Evolutionary conservation across 2,113 vertebrate genomes (phyloP), one percentile per base, ranked within the genome.

Genomic region (Gopherus flavomarginatus): DNA sequence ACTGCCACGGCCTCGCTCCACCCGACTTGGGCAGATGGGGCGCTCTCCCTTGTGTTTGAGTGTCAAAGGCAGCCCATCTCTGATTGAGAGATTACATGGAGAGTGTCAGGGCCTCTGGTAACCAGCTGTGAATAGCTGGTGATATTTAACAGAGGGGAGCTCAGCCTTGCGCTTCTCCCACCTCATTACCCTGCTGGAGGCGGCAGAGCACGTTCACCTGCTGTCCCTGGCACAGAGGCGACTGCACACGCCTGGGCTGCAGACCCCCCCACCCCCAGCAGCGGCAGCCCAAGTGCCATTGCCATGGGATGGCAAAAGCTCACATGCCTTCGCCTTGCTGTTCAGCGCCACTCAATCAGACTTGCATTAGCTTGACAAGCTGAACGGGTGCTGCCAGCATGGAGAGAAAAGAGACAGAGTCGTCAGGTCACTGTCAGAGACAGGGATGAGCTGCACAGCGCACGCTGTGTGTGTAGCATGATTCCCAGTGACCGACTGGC

Each of bases 61-160:
- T 77, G 47, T 12, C 0, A 0, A 57, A 52, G 86, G 56, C 65
- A 83, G 6, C 0, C 0, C 88, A 19, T 42, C 90, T 47, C 8
- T 13, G 89, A 88, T 12, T 38, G 54, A n/a, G 50, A 90, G 88
- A 47, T 77, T 62, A 38, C 65, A 69, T 38, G 44, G 77, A 56
- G 59, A 59, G 87, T 59, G 81, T 92, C 69, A 79, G 86, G 86
- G 59, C 86, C 81, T 88, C 81, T 47, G 50, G 78, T 84, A 84
- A 80, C 54, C 72, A 88, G 49, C 81, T 80, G 81, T 72, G 87
- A 88, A 80, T 84, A 86, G 81, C 88, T 92, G 57, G 86, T 88
- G 86, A 35, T 88, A 85, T 84, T 81, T 80, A 88, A 82, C 86
- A 80, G 81, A 88, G 91, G 81, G 83, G 62, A 85, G 38, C 50